Conservation (phyloP, 2,113 vertebrate genomes). For the Pachycephala philippinensis region DNA sequence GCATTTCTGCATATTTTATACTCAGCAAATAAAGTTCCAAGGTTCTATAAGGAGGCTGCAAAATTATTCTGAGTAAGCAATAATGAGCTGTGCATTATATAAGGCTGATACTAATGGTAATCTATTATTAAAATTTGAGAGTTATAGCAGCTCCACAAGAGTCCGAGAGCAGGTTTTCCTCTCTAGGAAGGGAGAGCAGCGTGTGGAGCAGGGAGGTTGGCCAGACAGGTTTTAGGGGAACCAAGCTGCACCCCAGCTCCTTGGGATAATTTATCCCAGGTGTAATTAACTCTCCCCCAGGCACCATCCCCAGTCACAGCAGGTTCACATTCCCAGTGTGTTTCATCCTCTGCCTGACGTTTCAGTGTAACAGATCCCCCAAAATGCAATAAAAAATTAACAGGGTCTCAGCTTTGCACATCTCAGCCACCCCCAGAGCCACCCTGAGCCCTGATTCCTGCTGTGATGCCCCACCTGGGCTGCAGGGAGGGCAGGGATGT, state of each 20-base stretch:
- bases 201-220: not conserved
- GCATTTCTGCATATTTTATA: conserved; percentile 18
- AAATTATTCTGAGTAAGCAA: conserved; percentile 65
- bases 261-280: not conserved
- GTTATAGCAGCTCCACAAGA: not conserved
- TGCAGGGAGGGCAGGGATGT: not conserved
- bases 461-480: not conserved
- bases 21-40: conserved; percentile 7
- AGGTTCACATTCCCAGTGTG: rapidly evolving
- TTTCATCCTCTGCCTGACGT: not conserved
- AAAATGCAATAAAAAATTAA: not conserved
- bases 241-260: not conserved
- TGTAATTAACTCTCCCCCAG: not conserved
- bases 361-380: not conserved
- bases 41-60: conserved; percentile 21
- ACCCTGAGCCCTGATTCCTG: not conserved
- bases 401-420: not conserved
- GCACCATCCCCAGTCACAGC: rapidly evolving
- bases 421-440: not conserved
- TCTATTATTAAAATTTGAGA: conserved; percentile 54
- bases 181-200: not conserved
- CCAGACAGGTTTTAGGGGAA: not conserved
- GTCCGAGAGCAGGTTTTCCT: not conserved
- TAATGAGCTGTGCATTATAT: conserved; percentile 63
- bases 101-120: conserved; percentile 58